Base-by-base conservation (phyloP, 2,797 vertebrate species). In the Heterohyrax brucei region DNA sequence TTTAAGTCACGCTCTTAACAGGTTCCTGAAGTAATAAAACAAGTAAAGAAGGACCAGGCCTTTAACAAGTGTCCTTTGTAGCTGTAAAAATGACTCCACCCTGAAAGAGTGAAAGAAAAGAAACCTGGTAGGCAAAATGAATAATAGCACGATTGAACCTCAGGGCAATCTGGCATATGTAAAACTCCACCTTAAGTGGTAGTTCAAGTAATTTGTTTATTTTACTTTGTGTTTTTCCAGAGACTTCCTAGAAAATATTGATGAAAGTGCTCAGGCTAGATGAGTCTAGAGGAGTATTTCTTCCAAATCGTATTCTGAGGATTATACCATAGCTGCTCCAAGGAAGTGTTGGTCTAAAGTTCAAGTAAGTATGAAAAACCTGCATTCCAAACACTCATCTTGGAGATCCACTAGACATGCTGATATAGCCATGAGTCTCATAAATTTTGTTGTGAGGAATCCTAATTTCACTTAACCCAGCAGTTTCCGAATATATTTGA, bases 61-160 rank as follows among this genome's bases (percentile, higher is more conserved):
- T 93, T 70, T 84, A 96, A 91, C 75, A 88, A 95, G 59, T 80
- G 84, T 76, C 91, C 44, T 87, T 89, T 89, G 64, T 53, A 33
- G 33, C 62, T 73, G 22, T 16, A 75, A 82, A 92, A 89, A 72
- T 0, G 1, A 78, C 76, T 85, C 53, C 33, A 87, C 62, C 73
- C 86, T 82, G 53, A 72, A 66, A 66, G 62, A 68, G 30, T 19
- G 85, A 83, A 89, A 59, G 70, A 64, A 78, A 76, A 89, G 66
- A 80, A 24, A 46, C 18, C 48, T 59, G 64, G 61, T 77, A 81
- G 46, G 76, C 39, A 72, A 59, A 50, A 44, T 4, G 16, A 62
- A 82, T 70, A 78, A 76, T 81, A 33, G 30, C 64, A 39, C 33
- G 30, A 92, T 66, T 81, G 46, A 89, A n/a, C 24, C 18, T 4